Base-by-base conservation (phyloP, 2,888 invertebrate species). In the Byasa hedistus region DNA sequence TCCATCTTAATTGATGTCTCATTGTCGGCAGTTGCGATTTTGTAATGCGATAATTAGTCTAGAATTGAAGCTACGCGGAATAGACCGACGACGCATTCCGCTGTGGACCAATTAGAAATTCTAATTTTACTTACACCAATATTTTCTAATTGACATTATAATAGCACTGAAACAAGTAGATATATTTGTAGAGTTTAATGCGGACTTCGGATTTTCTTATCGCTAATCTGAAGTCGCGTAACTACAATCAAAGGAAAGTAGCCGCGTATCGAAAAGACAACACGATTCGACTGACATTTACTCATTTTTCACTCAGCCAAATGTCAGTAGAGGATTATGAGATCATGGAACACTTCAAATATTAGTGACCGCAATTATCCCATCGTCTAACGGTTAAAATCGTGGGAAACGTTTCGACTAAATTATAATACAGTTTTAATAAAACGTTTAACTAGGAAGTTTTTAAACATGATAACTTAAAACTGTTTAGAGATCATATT, bases 281-380 rank as follows among this genome's bases (percentile, higher is more conserved):
- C 62, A 66, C 61, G 64, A 73, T 69, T 67, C 63, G 63, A 63
- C 66, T 75, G 75, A 75, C 75, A 74, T 77, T 74, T 73, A 78
- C 76, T 74, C 74, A 74, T 81, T 84, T 87, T 83, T 78, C 81
- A 80, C 75, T 81, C 78, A 78, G 76, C 75, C 73, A 86, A 88
- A 87, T 86, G 86, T 82, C 87, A 86, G 77, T 69, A 74, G 72
- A 75, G 86, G 86, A 85, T 88, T 87, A 87, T 76, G 71, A 70
- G 64, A 69, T 70, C 56, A 56, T 68, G 64, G 66, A 69, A 69
- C 55, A 62, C 63, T 63, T 54, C 15, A 64, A 57, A 61, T 68
- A 69, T 71, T 68, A 66, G 70, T 70, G 68, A 69, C 68, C 64
- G 57, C 68, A 39, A 67, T 63, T 68, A 69, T 69, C 64, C 68